Percentiles rank a stretch among this genome's conserved stretches.
These are phyloP conservation scores for Centropyge bicolor DNA, from an alignment of 2,797 vertebrate genomes.

Conservation along the genomic window DNA sequence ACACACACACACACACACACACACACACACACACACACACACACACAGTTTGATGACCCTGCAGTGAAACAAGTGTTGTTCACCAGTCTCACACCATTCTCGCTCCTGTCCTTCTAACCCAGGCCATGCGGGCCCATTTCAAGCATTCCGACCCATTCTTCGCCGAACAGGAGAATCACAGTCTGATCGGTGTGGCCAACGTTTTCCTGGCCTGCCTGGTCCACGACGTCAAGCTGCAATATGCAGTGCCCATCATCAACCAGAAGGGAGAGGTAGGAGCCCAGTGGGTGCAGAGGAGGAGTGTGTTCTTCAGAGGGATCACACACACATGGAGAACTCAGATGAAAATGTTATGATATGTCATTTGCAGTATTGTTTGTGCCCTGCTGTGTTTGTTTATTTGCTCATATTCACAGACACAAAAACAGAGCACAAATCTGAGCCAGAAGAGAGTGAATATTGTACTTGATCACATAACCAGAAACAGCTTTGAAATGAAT, in stretches of 20 bases:
- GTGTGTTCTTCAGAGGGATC: neutral
- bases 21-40: too few relatives aligned
- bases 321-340: neutral
- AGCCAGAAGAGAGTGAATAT: too few relatives aligned
- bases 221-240: constrained; percentile 95
- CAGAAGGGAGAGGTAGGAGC: constrained; percentile 95
- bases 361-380: constrained; percentile 39
- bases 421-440: too few relatives aligned
- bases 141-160: constrained; percentile 95
- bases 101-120: neutral
- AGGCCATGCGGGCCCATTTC: constrained; percentile 93
- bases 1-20: too few relatives aligned
- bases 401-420: neutral
- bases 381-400: neutral
- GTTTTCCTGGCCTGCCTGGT: constrained; percentile 96
- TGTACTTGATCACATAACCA: too few relatives aligned
- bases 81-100: neutral
- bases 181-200: constrained; percentile 96
- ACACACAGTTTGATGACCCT: neutral
- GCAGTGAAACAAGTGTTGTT: neutral
- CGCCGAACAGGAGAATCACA: constrained; percentile 96
- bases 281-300: constrained; percentile 71
- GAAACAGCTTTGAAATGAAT: too few relatives aligned
- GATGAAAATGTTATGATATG: neutral
- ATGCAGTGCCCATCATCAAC: constrained; percentile 96